These are phyloP conservation scores for Patagioenas fasciata DNA, from an alignment of 2,113 vertebrate species.

Conservation along the genomic window DNA sequence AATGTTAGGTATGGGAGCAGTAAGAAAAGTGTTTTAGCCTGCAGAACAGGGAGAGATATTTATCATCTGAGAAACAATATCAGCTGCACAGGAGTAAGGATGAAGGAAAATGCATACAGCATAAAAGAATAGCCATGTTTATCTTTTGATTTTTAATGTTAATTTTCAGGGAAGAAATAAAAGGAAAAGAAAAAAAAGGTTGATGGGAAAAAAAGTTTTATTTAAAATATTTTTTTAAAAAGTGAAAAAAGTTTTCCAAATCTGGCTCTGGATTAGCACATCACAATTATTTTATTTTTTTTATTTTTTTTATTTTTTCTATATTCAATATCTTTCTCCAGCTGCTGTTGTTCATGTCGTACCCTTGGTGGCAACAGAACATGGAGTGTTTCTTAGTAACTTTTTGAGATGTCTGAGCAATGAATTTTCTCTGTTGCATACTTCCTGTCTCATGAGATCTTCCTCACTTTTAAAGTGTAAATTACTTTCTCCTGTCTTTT, in stretches of 20 bases:
- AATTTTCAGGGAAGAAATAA: background rate
- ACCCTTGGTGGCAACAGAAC: background rate
- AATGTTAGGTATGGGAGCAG: background rate
- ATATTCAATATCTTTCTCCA: background rate
- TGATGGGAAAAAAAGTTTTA: background rate
- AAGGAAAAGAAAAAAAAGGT: too few species aligned
- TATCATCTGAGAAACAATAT: background rate
- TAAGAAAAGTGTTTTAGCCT: background rate
- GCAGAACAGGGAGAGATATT: background rate
- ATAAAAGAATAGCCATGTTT: background rate
- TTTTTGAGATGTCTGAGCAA: background rate
- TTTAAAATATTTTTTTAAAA: background rate
- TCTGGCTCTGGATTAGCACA: background rate
- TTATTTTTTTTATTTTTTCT: background rate
- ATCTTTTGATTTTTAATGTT: background rate
- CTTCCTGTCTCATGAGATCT: slow-evolving; percentile 54
- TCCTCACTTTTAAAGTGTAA: slow-evolving; percentile 13
- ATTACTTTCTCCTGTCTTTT: background rate
- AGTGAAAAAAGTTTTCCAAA: background rate
- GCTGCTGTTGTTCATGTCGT: background rate
- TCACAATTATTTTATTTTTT: background rate
- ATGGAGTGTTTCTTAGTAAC: background rate
- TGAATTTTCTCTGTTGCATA: background rate
- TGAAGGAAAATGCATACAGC: background rate
- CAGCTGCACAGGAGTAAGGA: background rate